Evolutionary conservation across 2,888 invertebrate species (phyloP).

Genomic region (Lasioglossum marginatum): DNA sequence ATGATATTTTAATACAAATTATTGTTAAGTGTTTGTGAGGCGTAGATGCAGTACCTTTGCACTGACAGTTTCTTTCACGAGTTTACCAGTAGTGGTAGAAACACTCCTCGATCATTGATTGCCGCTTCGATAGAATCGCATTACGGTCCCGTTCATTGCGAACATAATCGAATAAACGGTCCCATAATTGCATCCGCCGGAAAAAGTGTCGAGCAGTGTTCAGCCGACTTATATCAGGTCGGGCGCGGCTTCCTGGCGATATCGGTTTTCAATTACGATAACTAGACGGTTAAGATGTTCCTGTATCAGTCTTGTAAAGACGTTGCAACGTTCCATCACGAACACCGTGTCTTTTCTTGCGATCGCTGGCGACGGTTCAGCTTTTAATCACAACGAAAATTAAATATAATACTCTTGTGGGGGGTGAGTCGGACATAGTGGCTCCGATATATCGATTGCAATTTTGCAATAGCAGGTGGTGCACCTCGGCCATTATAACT

Average conservation of each 20-base stretch:
- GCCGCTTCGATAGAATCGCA: constrained; percentile 14
- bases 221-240: constrained; percentile 6
- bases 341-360: background rate
- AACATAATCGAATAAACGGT: constrained; percentile 22
- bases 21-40: too few relatives aligned
- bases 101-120: background rate
- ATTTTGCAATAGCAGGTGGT: too few relatives aligned
- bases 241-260: background rate
- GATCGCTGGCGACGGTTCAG: background rate
- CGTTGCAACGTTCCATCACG: background rate
- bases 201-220: constrained; percentile 19
- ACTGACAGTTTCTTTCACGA: background rate
- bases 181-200: constrained; percentile 6
- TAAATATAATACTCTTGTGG: background rate
- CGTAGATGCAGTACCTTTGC: background rate
- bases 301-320: background rate
- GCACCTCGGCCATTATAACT: too few relatives aligned
- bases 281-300: constrained; percentile 24
- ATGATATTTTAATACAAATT: too few relatives aligned
- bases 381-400: background rate
- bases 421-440: too few relatives aligned
- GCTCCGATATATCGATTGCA: too few relatives aligned
- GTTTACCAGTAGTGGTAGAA: background rate
- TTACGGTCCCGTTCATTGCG: background rate
- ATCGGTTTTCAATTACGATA: constrained; percentile 40